phyloP scores from a whole-genome alignment of 2,113 vertebrate species.

The Tupaia tana region DNA sequence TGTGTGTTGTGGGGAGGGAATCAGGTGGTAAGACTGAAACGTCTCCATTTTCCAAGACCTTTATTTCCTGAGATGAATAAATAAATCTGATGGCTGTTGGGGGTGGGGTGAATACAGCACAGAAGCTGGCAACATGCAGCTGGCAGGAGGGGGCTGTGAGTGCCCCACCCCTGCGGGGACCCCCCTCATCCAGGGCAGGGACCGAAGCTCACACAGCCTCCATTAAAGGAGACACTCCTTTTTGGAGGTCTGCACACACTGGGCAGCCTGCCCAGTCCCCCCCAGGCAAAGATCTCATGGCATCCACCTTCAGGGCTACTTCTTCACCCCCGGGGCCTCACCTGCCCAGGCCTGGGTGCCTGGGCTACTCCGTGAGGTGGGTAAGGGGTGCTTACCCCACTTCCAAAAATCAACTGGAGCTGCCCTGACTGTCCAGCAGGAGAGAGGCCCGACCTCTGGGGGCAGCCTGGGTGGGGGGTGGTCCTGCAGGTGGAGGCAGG shows the following conservation, averaged over 20 bases:
- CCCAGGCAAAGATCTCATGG: neutral
- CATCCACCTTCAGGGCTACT: neutral
- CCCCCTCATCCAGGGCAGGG: neutral
- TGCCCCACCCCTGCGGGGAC: neutral
- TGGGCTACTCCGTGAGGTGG: neutral
- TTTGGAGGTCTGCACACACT: neutral
- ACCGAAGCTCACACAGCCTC: slow-evolving; percentile 37
- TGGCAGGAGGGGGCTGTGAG: slow-evolving; percentile 44
- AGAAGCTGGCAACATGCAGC: slow-evolving; percentile 75
- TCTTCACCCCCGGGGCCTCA: neutral
- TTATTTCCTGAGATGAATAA: slow-evolving; percentile 85
- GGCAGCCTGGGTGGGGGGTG: slow-evolving; percentile 22
- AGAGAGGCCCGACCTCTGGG: neutral
- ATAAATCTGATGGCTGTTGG: slow-evolving; percentile 53
- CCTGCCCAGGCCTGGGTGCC: neutral
- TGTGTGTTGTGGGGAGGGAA: neutral
- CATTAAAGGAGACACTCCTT: neutral
- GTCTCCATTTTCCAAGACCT: slow-evolving; percentile 58
- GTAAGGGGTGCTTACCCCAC: neutral
- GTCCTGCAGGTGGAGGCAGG: neutral
- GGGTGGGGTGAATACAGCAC: neutral
- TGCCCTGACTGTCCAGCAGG: neutral
- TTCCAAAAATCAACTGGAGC: slow-evolving; percentile 26
- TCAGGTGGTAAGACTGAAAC: neutral
- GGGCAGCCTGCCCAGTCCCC: neutral